A percentile compares a stretch with the other conserved stretches of the same genome.
Evolutionary conservation across 2,888 invertebrate genomes (phyloP).

Genomic region (Oxytorus armatus): DNA sequence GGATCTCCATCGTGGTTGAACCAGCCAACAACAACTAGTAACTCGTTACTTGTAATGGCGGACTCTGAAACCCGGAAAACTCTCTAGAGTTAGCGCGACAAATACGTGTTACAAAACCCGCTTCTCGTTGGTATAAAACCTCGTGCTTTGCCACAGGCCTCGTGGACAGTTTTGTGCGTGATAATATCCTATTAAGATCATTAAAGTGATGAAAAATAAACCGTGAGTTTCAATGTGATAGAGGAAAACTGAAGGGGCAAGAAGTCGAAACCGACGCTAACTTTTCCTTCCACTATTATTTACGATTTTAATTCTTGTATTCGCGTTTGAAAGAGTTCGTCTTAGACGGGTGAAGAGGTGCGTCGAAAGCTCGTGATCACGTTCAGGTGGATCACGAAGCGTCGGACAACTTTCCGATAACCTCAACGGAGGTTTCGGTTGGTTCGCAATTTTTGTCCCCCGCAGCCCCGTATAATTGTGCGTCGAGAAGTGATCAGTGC

Average conservation of each 20-base stretch:
- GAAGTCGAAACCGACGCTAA: not conserved
- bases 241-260: not conserved
- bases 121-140: not conserved
- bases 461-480: constrained; percentile 73
- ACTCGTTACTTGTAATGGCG: constrained; percentile 38
- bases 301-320: not conserved
- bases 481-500: constrained; percentile 80
- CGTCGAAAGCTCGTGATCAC: not conserved
- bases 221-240: not conserved
- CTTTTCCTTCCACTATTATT: not conserved
- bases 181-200: not conserved
- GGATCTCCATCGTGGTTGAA: constrained; percentile 52
- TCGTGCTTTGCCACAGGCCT: constrained; percentile 1
- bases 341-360: not conserved
- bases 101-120: constrained; percentile 12
- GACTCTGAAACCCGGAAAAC: constrained; percentile 48
- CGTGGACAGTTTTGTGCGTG: constrained; percentile 46
- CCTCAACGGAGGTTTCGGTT: too few species aligned
- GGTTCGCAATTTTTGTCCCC: constrained; percentile 23
- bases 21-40: constrained; percentile 35
- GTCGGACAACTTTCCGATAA: not conserved
- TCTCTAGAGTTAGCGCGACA: constrained; percentile 2
- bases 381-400: not conserved
- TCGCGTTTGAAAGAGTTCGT: not conserved
- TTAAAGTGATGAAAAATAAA: constrained; percentile 14